Percentiles rank a stretch among this genome's conserved stretches.
Conservation (phyloP, 2,888 invertebrate genomes). For the Agrotis exclamationis region DNA sequence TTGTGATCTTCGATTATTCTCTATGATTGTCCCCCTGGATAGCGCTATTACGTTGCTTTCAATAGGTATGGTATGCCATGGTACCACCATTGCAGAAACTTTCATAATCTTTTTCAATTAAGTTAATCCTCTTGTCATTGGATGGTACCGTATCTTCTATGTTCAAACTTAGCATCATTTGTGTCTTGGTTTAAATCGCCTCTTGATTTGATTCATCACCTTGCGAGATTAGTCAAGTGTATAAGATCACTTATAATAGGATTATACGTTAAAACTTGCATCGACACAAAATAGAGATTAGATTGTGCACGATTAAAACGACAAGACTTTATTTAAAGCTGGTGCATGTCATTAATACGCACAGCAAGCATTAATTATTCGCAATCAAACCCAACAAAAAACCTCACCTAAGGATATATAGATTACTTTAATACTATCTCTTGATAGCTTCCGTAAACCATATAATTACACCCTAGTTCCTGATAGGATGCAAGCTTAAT, state of each 20-base stretch:
- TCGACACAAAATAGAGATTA: constrained; percentile 10
- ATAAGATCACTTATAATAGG: not conserved
- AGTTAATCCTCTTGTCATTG: not conserved
- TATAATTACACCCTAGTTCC: constrained; percentile 66
- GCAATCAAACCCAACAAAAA: constrained; percentile 60
- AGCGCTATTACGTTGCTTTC: too few species aligned
- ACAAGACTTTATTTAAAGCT: constrained; percentile 43
- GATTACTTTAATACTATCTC: constrained; percentile 61
- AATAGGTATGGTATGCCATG: too few species aligned
- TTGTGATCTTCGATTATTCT: too few species aligned
- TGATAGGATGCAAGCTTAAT: constrained; percentile 61
- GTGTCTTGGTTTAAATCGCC: not conserved
- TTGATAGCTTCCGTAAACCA: constrained; percentile 65
- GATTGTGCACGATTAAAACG: constrained; percentile 18
- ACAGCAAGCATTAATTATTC: constrained; percentile 61
- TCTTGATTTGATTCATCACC: not conserved
- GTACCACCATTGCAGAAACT: too few species aligned
- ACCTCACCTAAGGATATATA: constrained; percentile 62
- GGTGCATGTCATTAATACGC: constrained; percentile 52
- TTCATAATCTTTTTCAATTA: too few species aligned
- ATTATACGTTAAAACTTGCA: not conserved
- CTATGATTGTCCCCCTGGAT: too few species aligned
- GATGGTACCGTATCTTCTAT: not conserved
- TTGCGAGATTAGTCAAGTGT: too few species aligned
- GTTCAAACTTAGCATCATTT: not conserved